Conservation (phyloP, 2,888 invertebrate genomes). For the Spodoptera exigua region DNA sequence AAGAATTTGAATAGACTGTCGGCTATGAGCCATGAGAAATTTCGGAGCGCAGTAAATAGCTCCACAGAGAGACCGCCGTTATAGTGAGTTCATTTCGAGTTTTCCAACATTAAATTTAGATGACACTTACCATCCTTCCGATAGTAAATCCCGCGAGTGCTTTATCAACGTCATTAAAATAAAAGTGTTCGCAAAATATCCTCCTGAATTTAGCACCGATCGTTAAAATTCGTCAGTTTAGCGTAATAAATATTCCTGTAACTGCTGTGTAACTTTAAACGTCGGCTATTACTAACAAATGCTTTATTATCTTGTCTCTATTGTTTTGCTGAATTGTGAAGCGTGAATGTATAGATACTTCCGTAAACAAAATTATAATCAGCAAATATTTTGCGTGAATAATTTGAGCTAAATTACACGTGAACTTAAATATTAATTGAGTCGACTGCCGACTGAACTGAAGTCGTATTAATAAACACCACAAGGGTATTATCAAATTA, state of each 20-base stretch:
- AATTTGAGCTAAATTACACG: slow-evolving; percentile 35
- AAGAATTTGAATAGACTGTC: slow-evolving; percentile 75
- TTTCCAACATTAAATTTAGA: slow-evolving; percentile 76
- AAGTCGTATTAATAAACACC: slow-evolving; percentile 62
- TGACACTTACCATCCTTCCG: slow-evolving; percentile 74
- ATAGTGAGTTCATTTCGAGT: slow-evolving; percentile 77
- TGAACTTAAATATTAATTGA: slow-evolving; percentile 49
- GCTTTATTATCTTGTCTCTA: slow-evolving; percentile 33
- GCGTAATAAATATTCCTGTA: slow-evolving; percentile 39
- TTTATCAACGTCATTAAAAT: slow-evolving; percentile 65
- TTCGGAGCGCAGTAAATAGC: slow-evolving; percentile 79
- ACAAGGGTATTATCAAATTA: slow-evolving; percentile 68
- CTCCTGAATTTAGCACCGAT: slow-evolving; percentile 50
- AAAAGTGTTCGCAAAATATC: slow-evolving; percentile 66
- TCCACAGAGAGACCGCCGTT: slow-evolving; percentile 77
- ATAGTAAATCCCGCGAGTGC: slow-evolving; percentile 74
- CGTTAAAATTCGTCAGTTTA: slow-evolving; percentile 54
- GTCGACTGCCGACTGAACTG: slow-evolving; percentile 48
- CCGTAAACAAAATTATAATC: slow-evolving; percentile 27
- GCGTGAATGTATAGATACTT: slow-evolving; percentile 30
- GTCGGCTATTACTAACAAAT: slow-evolving; percentile 32
- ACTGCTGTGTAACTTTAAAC: slow-evolving; percentile 31
- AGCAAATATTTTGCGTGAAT: slow-evolving; percentile 24
- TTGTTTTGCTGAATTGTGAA: slow-evolving; percentile 29
- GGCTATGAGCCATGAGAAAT: slow-evolving; percentile 79